Percentiles rank a stretch among this genome's conserved stretches.
These are phyloP conservation scores for Tenthredo mesomela DNA, from an alignment of 2,888 invertebrate genomes.

Conservation along the genomic window DNA sequence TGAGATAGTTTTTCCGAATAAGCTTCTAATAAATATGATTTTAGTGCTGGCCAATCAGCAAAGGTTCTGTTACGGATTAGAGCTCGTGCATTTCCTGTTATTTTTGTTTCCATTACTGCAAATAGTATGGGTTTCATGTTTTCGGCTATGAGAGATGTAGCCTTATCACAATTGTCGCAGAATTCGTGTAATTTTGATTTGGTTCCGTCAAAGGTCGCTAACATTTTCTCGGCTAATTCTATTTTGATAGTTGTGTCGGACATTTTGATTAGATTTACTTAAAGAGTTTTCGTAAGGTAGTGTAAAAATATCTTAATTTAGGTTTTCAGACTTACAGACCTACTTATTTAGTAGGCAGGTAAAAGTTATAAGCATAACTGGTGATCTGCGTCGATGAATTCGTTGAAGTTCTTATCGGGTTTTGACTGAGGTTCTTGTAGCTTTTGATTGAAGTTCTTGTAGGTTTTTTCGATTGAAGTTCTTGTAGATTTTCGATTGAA, in stretches of 20 bases:
- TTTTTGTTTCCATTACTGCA: no score
- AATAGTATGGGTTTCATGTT: no score
- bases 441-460: background rate
- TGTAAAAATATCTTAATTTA: background rate
- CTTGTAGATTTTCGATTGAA: no score
- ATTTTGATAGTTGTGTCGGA: background rate
- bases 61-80: constrained; percentile 47
- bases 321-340: constrained; percentile 18
- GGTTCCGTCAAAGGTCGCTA: no score
- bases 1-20: constrained; percentile 63
- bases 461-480: background rate
- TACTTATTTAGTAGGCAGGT: constrained; percentile 20
- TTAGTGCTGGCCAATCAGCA: constrained; percentile 59
- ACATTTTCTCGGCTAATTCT: no score
- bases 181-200: no score
- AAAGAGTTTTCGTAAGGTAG: background rate
- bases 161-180: no score
- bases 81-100: no score
- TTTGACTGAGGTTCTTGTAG: no score
- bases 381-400: background rate
- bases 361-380: background rate
- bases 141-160: no score
- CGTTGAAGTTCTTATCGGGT: background rate
- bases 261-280: background rate
- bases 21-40: constrained; percentile 55